Base-by-base conservation (phyloP, 1,140 invertebrate species). In the Sycophaga agraensis region DNA sequence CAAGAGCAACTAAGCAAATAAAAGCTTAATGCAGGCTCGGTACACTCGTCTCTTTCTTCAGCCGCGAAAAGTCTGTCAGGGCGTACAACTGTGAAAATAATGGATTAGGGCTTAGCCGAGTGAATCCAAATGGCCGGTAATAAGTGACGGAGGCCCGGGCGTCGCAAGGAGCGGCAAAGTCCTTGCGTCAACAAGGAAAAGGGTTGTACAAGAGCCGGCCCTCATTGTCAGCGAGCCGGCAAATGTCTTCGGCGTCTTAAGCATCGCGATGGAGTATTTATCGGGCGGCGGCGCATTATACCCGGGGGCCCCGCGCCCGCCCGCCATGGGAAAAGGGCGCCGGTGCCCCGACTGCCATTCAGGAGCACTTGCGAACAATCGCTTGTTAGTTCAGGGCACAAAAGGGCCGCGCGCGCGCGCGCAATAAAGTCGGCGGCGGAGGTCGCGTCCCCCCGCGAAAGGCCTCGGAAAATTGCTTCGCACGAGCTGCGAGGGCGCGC, bases 401-500 rank as follows among this genome's bases (percentile, higher is more conserved):
- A 31, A 11, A 31, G 11, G 49, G 55, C 59, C 26, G 53, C 50
- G 56, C 42, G 54, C 42, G 48, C 48, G 17, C 49, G 35, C 6
- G 3, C 63, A 49, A 58, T 65, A 74, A 74, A 74, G n/a, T n/a
- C n/a, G n/a, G n/a, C n/a, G n/a, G n/a, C n/a, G n/a, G n/a, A n/a
- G n/a, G n/a, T n/a, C n/a, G n/a, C n/a, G n/a, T n/a, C n/a, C n/a
- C n/a, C n/a, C n/a, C n/a, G n/a, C n/a, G n/a, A n/a, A n/a, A n/a
- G n/a, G n/a, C n/a, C n/a, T n/a, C 69, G 72, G 65, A 54, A 74
- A 74, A 72, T 74, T 74, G 71, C 72, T 74, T 69, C 65, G 63
- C 66, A 67, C 64, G 65, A 49, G 43, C 62, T 59, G 51, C 4
- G 26, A 39, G 40, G 37, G 61, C 58, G 70, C 62, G 68, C 65